Evolutionary conservation across 2,113 vertebrate species (phyloP).

Genomic region (Alethe castanea): DNA sequence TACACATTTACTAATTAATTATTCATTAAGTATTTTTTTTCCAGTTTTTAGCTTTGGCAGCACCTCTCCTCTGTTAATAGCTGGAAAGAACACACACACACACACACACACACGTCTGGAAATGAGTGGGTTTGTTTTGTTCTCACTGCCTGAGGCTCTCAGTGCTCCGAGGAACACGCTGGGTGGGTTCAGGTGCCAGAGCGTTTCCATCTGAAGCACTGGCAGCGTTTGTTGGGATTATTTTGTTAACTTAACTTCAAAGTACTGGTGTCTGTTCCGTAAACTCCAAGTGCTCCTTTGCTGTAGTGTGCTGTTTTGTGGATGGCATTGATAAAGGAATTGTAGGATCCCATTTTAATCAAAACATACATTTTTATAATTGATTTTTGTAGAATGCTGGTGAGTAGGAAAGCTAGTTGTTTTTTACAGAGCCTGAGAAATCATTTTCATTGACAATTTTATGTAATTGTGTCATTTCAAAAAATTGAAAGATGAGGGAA

Average conservation of each 20-base stretch:
- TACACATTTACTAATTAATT: not conserved
- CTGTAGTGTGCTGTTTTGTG: not conserved
- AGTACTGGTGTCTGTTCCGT: not conserved
- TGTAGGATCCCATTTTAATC: not conserved
- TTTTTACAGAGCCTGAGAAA: not conserved
- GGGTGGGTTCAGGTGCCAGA: not conserved
- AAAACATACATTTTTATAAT: not conserved
- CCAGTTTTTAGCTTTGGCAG: slow-evolving; percentile 15
- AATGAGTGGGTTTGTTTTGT: not conserved
- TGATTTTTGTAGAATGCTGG: not conserved
- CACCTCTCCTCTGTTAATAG: not conserved
- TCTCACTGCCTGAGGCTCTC: not conserved
- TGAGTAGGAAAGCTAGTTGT: not conserved
- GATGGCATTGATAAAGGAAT: not conserved
- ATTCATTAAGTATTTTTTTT: not conserved
- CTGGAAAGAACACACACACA: not conserved
- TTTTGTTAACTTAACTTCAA: not conserved
- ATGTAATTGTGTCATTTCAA: not conserved
- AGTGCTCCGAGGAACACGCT: not conserved
- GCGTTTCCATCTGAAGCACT: not conserved
- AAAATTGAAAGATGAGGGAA: not conserved
- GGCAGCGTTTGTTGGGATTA: not conserved
- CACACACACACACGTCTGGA: not conserved
- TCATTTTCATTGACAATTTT: not conserved
- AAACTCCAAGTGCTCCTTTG: not conserved